phyloP scores from a whole-genome alignment of 2,888 invertebrate species.

The Hesperia comma region DNA sequence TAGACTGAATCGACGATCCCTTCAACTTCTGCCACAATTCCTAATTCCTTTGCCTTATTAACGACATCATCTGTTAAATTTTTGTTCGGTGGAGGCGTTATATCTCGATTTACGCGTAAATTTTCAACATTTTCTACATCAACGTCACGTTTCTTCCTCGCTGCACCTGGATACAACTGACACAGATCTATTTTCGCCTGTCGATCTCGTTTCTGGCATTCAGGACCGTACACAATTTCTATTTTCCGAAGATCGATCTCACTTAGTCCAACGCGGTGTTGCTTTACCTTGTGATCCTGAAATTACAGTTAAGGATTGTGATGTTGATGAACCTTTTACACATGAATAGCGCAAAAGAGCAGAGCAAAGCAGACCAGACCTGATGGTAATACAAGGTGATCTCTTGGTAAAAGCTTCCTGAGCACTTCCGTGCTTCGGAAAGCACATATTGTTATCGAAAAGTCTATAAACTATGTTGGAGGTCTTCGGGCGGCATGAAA shows the following conservation, averaged over 20 bases:
- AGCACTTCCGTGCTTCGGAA: too few relatives aligned
- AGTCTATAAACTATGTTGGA: too few relatives aligned
- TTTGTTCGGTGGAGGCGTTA: slow-evolving; percentile 60
- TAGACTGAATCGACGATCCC: slow-evolving; percentile 56
- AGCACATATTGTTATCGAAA: too few relatives aligned
- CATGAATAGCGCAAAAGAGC: too few relatives aligned
- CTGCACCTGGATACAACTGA: slow-evolving; percentile 62
- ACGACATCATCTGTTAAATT: slow-evolving; percentile 35
- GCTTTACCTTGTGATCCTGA: slow-evolving; percentile 55
- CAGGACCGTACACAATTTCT: slow-evolving; percentile 63
- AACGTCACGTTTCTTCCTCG: slow-evolving; percentile 52
- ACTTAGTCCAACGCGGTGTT: slow-evolving; percentile 57
- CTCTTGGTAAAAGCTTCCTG: too few relatives aligned
- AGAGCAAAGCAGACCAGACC: too few relatives aligned
- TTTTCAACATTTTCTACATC: slow-evolving; percentile 45
- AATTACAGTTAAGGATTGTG: too few relatives aligned
- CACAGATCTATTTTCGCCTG: slow-evolving; percentile 68
- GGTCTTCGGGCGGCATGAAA: too few relatives aligned
- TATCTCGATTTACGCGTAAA: slow-evolving; percentile 66
- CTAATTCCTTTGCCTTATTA: slow-evolving; percentile 50
- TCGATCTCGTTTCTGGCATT: slow-evolving; percentile 64
- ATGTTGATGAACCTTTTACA: too few relatives aligned
- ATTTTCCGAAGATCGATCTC: slow-evolving; percentile 62
- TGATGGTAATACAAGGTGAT: too few relatives aligned
- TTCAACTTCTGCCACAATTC: slow-evolving; percentile 56